Evolutionary conservation across 2,797 vertebrate genomes (phyloP), one percentile per base, ranked within the genome.

Genomic region (Bradypodion ventrale): DNA sequence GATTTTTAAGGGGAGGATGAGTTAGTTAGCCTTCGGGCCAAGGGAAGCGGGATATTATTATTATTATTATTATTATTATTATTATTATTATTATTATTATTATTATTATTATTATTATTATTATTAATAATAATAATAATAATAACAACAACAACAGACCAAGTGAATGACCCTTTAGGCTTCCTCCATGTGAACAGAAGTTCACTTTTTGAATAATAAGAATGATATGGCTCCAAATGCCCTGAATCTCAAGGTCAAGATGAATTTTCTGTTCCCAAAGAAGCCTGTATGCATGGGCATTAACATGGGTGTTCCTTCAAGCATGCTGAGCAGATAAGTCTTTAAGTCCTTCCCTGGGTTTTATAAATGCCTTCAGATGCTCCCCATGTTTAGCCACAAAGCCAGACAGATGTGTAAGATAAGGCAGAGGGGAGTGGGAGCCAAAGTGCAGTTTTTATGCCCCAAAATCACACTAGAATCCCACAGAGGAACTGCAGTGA

Each of bases 321-420:
- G 59, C 52, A 65, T 12, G 73, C 68, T 83, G 73, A 65, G 56
- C 74, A 69, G 63, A 44, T 77, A 83, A 83, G 49, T 77, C 82
- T 35, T 69, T 77, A 72, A 82, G 32, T 65, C 29, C n/a, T 7
- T 25, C 68, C 72, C 29, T 7, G 29, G 12, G 32, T 56, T 77
- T 59, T 27, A 56, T 49, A 62, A 62, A 75, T 46, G 23, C 62
- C 42, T 29, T 75, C 76, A 8, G 76, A 78, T 70, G 66, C 63
- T 19, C 65, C 40, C 52, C 8, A 25, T 12, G 15, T 79, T 49
- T 49, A 80, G 83, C 32, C 12, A 44, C 35, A 60, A 21, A 52
- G 74, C 77, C 23, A 62, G 56, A 40, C 66, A 70, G 56, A 80
- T 69, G 63, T 80, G 75, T 29, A 69, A 46, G 46, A 19, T 3